Base-by-base conservation (phyloP, 2,888 invertebrate species). In the Pterostichus niger region DNA sequence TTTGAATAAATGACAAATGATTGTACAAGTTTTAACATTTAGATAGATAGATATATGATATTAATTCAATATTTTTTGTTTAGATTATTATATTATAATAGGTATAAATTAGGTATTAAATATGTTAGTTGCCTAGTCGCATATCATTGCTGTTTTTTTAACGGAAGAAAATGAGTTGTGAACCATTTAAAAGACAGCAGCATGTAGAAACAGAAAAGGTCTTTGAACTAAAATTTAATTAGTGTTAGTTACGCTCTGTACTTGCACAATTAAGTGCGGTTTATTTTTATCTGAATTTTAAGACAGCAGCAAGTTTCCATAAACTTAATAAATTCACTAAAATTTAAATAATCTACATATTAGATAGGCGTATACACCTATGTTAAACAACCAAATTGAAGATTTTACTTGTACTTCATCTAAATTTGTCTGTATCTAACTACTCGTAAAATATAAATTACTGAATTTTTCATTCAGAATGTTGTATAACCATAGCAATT, bases 161-260 rank as follows among this genome's bases (percentile, higher is more conserved):
- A 40, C 9, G 40, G 40, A 0, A 40, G 40, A 40, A 40, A 40
- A 3, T 40, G 9, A 40, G 40, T 3, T 40, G 40, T 40, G 40
- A 7, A 40, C 7, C 40, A 40, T 40, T 40, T 40, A 40, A 40
- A 6, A 7, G 40, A 40, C 24, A 24, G 6, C 9, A 40, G 40
- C 2, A 40, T 7, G 35, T 33, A 1, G 64, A 33, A 35, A 10
- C 11, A 10, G 17, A 52, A 77, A 40, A 77, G 77, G 54, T 77
- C 77, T 77, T 77, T 77, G 77, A 77, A 77, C 77, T 56, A 56
- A 56, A 77, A 77, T 77, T 77, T 77, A 77, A 77, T 77, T 77
- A 77, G 77, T 49, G 31, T 77, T 56, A 77, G 77, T 77, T 77
- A 77, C 77, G 77, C 77, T 75, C 54, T 31, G 77, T 56, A 59